phyloP scores from a whole-genome alignment of 2,797 vertebrate genomes.

The Coracias cyanogaster region DNA sequence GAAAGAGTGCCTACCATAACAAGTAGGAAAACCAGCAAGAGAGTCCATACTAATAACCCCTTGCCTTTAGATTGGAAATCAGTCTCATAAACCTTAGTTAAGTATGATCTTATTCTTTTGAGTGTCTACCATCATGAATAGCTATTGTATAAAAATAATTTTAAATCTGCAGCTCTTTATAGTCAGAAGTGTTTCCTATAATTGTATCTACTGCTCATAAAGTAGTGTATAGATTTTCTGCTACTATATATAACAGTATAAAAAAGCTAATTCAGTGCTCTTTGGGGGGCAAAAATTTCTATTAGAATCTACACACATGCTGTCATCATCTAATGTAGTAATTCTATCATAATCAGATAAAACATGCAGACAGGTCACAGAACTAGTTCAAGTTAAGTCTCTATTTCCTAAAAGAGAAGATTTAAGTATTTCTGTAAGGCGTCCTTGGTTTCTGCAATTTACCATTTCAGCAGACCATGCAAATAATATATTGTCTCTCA shows the following conservation, averaged over 20 bases:
- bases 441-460: neutral
- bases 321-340: constrained; percentile 23
- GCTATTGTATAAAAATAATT: constrained; percentile 34
- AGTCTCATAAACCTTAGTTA: constrained; percentile 65
- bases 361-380: neutral
- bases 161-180: constrained; percentile 48
- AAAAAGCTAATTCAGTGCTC: constrained; percentile 55
- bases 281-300: constrained; percentile 41
- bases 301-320: neutral
- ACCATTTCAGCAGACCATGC: constrained; percentile 36
- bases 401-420: neutral
- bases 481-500: constrained; percentile 51
- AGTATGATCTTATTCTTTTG: constrained; percentile 53
- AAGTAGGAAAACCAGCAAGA: constrained; percentile 6
- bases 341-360: constrained; percentile 29
- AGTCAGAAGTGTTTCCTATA: constrained; percentile 55
- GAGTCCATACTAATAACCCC: neutral
- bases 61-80: constrained; percentile 51
- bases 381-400: neutral
- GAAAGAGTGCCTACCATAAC: constrained; percentile 21
- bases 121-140: constrained; percentile 27
- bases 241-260: constrained; percentile 5
- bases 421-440: constrained; percentile 20
- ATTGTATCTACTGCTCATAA: constrained; percentile 66
- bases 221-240: constrained; percentile 66